These are phyloP conservation scores for Rallus crepitans DNA, from an alignment of 2,797 vertebrate genomes.

Conservation along the genomic window DNA sequence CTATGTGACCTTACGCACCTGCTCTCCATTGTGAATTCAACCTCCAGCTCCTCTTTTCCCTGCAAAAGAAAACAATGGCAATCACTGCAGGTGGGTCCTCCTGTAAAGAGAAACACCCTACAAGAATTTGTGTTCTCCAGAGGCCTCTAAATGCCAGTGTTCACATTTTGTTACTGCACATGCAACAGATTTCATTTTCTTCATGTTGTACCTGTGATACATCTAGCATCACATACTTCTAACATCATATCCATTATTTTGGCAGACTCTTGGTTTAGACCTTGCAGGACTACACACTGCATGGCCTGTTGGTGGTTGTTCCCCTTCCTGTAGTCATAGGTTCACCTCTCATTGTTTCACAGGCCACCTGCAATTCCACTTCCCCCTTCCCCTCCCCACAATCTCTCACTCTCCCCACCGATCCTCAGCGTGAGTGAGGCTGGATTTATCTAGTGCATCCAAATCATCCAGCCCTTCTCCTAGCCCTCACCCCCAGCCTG, in stretches of 20 bases:
- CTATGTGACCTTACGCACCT: constrained; percentile 73
- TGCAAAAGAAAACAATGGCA: constrained; percentile 28
- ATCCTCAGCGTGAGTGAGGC: neutral
- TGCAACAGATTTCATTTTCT: neutral
- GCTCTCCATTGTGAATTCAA: constrained; percentile 84
- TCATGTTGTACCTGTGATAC: neutral
- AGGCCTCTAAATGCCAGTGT: neutral
- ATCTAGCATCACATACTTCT: neutral
- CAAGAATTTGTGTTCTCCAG: neutral
- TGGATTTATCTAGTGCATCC: neutral
- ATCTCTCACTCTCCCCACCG: neutral
- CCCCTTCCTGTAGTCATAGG: neutral
- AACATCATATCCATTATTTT: neutral
- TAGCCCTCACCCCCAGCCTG: too few species aligned
- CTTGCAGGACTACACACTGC: neutral
- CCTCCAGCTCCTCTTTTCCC: constrained; percentile 80
- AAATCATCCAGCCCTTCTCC: neutral
- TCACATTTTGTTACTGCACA: neutral
- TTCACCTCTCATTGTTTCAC: neutral
- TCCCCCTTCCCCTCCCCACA: neutral
- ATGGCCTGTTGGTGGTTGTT: neutral
- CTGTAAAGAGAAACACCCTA: neutral
- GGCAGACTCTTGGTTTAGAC: neutral
- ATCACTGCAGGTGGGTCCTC: neutral
- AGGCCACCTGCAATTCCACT: neutral